Evolutionary conservation across 1,140 invertebrate genomes (phyloP), one percentile per base, ranked within the genome.

Genomic region (Drosophila subpulchrella): DNA sequence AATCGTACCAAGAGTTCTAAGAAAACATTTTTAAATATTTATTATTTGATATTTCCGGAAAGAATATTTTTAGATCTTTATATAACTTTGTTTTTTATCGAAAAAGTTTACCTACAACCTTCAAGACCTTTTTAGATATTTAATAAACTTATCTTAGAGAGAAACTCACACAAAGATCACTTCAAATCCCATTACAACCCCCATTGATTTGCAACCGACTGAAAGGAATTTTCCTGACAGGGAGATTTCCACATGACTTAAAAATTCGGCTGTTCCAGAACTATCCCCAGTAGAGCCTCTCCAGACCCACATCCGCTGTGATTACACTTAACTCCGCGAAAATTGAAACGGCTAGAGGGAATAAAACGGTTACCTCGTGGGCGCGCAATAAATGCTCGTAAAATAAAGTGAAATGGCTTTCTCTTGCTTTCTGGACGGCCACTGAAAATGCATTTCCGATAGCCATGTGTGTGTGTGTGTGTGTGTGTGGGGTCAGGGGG

Each of bases 331-430:
- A 83, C 60, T 62, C 65, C 60, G 47, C 63, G 65, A 78, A 83
- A 84, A 84, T 85, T 85, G 81, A 85, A 85, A 85, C 46, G 75
- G 68, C 74, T 54, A 65, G 48, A 48, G 58, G 57, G 75, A 81
- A 77, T 66, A 71, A 63, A 77, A 81, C 54, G 74, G 68, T 48
- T 58, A 81, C 38, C 67, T 65, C 53, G 77, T 65, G 54, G 59
- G 47, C 47, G 50, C 47, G 48, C 58, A 72, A 78, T 81, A 88
- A 89, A 88, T 77, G 83, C 79, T 88, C 84, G 84, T 86, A 88
- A 88, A 86, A 75, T 88, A 78, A 79, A 74, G 65, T 74, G 83
- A 82, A 88, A 88, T 89, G 81, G 83, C 84, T 89, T 88, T 88
- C 83, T 83, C 83, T 77, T 86, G 83, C 83, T 73, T 82, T 82